phyloP scores from a whole-genome alignment of 2,797 vertebrate species.

The Capromys pilorides region DNA sequence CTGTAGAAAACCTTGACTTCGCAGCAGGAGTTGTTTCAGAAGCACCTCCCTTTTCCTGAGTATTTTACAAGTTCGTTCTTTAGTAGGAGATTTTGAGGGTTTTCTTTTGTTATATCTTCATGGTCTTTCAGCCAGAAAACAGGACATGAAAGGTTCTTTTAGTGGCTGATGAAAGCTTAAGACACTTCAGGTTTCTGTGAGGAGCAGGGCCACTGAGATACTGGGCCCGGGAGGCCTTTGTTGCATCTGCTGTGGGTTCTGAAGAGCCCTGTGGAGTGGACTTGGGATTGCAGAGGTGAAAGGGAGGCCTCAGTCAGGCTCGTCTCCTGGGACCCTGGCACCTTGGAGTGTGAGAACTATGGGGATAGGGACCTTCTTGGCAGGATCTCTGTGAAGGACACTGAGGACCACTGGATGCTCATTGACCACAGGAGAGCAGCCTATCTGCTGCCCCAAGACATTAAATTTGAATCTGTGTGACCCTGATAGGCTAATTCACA shows the following conservation, averaged over 20 bases:
- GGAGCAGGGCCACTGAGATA: no score
- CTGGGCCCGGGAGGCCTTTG: not conserved
- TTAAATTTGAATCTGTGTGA: no score
- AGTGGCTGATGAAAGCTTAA: not conserved
- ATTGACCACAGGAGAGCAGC: not conserved
- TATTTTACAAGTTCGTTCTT: not conserved
- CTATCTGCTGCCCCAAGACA: no score
- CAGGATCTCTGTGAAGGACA: not conserved
- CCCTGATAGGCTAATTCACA: not conserved
- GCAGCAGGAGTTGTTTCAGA: not conserved
- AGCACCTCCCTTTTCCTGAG: not conserved
- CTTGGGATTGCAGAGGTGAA: not conserved
- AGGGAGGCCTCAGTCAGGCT: not conserved
- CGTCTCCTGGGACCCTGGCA: not conserved
- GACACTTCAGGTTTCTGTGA: not conserved
- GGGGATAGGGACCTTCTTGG: rapidly evolving
- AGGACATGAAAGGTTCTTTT: not conserved
- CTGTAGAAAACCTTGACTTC: not conserved
- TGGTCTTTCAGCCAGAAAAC: not conserved
- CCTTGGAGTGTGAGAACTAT: not conserved
- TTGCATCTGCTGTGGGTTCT: not conserved
- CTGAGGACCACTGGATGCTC: not conserved
- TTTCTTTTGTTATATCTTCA: not conserved
- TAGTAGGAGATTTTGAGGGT: not conserved
- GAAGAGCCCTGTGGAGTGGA: rapidly evolving